These are phyloP conservation scores for Prunella strophiata DNA, from an alignment of 2,797 vertebrate genomes.

Conservation along the genomic window DNA sequence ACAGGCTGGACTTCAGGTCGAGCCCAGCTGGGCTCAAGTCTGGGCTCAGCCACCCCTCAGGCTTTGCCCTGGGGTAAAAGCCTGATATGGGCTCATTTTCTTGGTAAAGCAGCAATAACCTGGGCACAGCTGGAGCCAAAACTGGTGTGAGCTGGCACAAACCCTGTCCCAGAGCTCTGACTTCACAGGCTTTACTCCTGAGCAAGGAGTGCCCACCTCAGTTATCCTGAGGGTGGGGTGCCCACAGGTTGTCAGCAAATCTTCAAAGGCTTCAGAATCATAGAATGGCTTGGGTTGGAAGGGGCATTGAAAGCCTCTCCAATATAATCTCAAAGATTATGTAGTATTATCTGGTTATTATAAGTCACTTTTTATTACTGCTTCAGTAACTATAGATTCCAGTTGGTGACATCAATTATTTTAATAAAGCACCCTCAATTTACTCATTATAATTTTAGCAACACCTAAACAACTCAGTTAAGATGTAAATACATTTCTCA, in stretches of 20 bases:
- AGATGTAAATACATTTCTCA: neutral
- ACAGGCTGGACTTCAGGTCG: rapidly evolving
- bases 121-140: neutral
- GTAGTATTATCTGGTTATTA: neutral
- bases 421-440: slow-evolving; percentile 33
- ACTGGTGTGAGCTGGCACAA: rapidly evolving
- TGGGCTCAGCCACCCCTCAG: neutral
- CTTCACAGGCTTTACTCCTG: neutral
- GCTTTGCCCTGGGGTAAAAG: neutral
- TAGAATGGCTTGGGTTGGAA: rapidly evolving
- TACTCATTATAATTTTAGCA: slow-evolving; percentile 43
- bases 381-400: slow-evolving; percentile 41
- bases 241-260: slow-evolving; percentile 6
- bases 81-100: neutral
- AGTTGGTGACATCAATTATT: slow-evolving; percentile 23
- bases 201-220: neutral
- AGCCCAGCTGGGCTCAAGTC: neutral
- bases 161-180: neutral
- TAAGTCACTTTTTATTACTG: slow-evolving; percentile 41
- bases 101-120: rapidly evolving
- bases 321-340: neutral
- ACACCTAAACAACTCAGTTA: neutral
- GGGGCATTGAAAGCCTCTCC: neutral
- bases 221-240: neutral
- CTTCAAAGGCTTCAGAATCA: neutral